phyloP scores from a whole-genome alignment of 92 coral and sea anemone species.

The Porites lobata region DNA sequence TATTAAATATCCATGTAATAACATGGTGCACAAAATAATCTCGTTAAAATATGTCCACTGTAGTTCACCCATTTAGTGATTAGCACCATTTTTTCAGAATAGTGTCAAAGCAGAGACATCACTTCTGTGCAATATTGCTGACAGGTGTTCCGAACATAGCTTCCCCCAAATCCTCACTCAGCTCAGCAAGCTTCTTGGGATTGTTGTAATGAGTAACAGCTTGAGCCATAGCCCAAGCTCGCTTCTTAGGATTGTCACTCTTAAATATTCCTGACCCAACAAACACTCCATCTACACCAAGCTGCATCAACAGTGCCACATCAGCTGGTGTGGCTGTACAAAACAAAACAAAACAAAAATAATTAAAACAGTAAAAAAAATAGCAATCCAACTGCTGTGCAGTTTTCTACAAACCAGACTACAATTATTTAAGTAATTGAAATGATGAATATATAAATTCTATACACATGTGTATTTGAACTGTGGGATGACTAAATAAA shows the following conservation, averaged over 20 bases:
- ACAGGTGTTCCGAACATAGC: constrained; percentile 99
- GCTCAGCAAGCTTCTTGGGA: constrained; percentile 95
- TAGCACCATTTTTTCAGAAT: not conserved
- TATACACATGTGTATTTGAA: too few species aligned
- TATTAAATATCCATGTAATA: too few species aligned
- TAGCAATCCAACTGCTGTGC: not conserved
- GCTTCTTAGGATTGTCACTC: constrained; percentile 90
- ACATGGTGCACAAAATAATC: too few species aligned
- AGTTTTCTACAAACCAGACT: too few species aligned
- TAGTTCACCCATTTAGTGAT: not conserved
- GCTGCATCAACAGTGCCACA: constrained; percentile 96
- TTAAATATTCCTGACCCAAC: constrained; percentile 99
- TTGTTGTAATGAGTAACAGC: constrained; percentile 96
- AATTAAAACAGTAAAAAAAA: too few species aligned
- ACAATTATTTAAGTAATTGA: too few species aligned
- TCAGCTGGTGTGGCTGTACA: constrained; percentile 95
- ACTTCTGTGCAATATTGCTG: constrained; percentile 13
- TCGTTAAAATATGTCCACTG: too few species aligned
- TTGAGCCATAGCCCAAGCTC: constrained; percentile 99
- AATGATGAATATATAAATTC: too few species aligned
- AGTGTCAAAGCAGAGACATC: not conserved
- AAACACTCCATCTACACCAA: constrained; percentile 98
- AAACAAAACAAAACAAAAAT: not conserved
- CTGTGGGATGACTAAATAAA: too few species aligned
- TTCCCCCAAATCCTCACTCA: constrained; percentile 96